A percentile compares a stretch with the other conserved stretches of the same genome.
phyloP scores from a whole-genome alignment of 2,113 vertebrate species.

The Hippocampus comes region DNA sequence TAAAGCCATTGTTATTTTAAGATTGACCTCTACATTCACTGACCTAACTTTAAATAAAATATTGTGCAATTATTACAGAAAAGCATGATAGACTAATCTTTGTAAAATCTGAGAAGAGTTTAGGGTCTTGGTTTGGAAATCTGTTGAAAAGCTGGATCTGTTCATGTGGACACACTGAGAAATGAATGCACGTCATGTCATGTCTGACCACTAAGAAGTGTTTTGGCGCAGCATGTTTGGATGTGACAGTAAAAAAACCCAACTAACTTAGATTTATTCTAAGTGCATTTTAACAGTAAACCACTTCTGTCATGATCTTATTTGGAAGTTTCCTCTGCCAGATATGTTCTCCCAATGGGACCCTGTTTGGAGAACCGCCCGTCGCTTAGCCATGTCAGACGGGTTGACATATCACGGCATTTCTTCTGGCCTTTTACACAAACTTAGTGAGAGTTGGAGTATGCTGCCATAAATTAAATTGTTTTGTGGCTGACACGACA shows the following conservation, averaged over 20 bases:
- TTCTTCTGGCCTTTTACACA: constrained; percentile 33
- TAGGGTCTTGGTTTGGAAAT: not conserved
- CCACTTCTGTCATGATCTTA: constrained; percentile 6
- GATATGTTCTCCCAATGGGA: constrained; percentile 22
- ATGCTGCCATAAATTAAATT: not conserved
- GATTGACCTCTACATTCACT: not conserved
- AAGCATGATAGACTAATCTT: not conserved
- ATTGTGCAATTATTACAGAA: not conserved
- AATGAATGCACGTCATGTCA: constrained; percentile 7
- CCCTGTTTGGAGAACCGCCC: not conserved
- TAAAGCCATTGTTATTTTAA: not conserved
- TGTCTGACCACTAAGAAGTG: constrained; percentile 2
- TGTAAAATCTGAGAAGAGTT: not conserved
- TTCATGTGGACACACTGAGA: constrained; percentile 15
- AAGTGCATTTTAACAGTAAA: constrained; percentile 17
- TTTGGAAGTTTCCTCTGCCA: constrained; percentile 17
- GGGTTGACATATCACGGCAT: constrained; percentile 6
- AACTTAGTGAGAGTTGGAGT: not conserved
- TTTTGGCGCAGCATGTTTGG: constrained; percentile 7
- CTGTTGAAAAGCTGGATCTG: constrained; percentile 7
- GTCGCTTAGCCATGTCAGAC: constrained; percentile 2
- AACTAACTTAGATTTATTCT: constrained; percentile 22
- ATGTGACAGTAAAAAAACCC: constrained; percentile 22
- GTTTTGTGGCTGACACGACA: constrained; percentile 5
- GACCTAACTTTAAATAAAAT: not conserved